Base-by-base conservation (phyloP, 1,140 invertebrate species). In the Leptinotarsa undecemlineata region DNA sequence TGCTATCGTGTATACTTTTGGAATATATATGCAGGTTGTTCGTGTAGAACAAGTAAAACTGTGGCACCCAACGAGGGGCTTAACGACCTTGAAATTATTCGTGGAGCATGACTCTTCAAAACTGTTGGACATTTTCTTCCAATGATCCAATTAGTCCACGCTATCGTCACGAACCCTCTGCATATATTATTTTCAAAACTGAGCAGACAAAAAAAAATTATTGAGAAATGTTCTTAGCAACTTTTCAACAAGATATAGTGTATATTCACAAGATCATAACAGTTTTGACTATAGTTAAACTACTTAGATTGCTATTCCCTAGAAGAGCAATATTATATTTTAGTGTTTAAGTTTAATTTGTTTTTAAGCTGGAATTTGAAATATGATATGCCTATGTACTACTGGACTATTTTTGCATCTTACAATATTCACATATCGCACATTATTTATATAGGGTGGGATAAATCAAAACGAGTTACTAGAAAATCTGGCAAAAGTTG, bases 361-460 rank as follows among this genome's bases (percentile, higher is more conserved):
- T 21, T 26, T n/a, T 48, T 61, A 80, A 78, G 76, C 76, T 74
- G 77, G 73, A 79, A 78, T 76, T 63, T 76, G 72, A 78, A 76
- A 70, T 78, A 78, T 76, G 77, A 78, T 78, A 78, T 77, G 75
- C 73, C 75, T 78, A 78, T 73, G 23, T 61, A 26, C 75, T 76
- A 76, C 71, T 78, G 75, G 73, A 78, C 77, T 77, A 78, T 66
- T 74, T 75, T 76, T 73, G 48, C n/a, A 19, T 47, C 33, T 70
- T 69, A 57, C 51, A 57, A 57, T 57, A 57, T 57, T 57, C 13
- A 57, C n/a, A 17, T 57, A 15, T 57, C 51, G n/a, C 51, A 57
- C 51, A 57, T 17, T 57, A 57, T 57, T 17, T n/a, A 14, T n/a
- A 5, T 8, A 19, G 15, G 51, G 51, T 57, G n/a, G 51, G 15